Base-by-base conservation (phyloP, 2,888 invertebrate genomes). In the Plagodis dolabraria region DNA sequence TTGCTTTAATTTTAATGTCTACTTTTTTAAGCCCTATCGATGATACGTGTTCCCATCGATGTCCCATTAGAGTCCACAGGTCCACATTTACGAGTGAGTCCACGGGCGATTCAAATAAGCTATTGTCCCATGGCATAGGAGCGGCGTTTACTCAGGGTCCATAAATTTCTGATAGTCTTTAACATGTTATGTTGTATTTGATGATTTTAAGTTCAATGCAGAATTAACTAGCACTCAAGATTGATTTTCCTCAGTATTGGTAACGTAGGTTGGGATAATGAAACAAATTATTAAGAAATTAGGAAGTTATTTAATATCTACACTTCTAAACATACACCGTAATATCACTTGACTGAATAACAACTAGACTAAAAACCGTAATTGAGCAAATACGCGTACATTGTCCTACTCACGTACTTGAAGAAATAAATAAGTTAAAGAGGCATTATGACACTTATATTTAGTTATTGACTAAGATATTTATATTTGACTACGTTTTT, bases 261-360 rank as follows among this genome's bases (percentile, higher is more conserved):
- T 40, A 40, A 43, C 11, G 5, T 43, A 43, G 43, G 12, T 7
- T 5, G 8, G 10, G 9, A 40, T 35, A 49, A 36, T 12, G 56
- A 60, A 63, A 53, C 7, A 44, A 22, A 33, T 33, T 59, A 46
- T 45, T 60, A 56, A 71, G 65, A 68, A 70, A 75, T 79, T 83
- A 84, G 82, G 83, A 87, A 87, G 86, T 63, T 66, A 79, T 79
- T 82, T 87, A 85, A 77, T 80, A 61, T 77, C 83, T 89, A 89
- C 74, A 82, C 75, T 78, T 74, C 86, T 88, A 89, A 82, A 87
- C 87, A 92, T 91, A 92, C 92, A 91, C 92, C 92, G 79, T 91
- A 91, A 89, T 92, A 92, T 92, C 92, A 92, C 92, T 89, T 92
- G 92, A 91, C 92, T 92, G 89, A 87, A 82, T 86, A 72, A 77